Evolutionary conservation across 2,888 invertebrate genomes (phyloP).

Genomic region (Eudasyphora cyanicolor): DNA sequence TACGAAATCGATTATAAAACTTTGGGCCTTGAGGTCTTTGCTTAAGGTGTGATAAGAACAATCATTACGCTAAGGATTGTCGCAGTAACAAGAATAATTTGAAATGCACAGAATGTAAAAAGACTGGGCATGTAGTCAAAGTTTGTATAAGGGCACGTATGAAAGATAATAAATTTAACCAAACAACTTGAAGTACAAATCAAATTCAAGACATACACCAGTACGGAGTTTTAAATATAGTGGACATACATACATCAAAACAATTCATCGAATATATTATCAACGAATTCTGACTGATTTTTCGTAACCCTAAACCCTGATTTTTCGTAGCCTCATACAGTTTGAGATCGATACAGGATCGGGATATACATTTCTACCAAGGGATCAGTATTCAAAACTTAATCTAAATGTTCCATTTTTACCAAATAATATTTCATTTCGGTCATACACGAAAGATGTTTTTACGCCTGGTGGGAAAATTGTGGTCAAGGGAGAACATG

Average conservation of each 20-base stretch:
- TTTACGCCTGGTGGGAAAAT: constrained; percentile 49
- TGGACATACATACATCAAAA: constrained; percentile 9
- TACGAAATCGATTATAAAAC: neutral
- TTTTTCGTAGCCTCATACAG: neutral
- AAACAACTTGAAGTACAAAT: constrained; percentile 5
- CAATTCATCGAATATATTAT: too few relatives aligned
- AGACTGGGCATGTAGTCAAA: constrained; percentile 2
- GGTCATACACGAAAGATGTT: neutral
- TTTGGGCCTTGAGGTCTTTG: constrained; percentile 20
- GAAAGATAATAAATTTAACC: neutral
- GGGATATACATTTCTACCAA: neutral
- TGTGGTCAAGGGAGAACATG: constrained; percentile 34
- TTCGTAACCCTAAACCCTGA: neutral
- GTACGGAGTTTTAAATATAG: neutral
- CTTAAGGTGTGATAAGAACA: constrained; percentile 7
- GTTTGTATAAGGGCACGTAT: neutral
- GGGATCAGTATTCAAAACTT: constrained; percentile 19
- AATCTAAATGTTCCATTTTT: neutral
- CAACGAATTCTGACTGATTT: neutral
- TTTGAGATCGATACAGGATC: constrained; percentile 12
- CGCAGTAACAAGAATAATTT: neutral
- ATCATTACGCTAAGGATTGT: constrained; percentile 12
- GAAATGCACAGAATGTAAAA: neutral
- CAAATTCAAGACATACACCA: neutral
- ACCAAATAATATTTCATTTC: neutral